Evolutionary conservation across 2,888 invertebrate species (phyloP), one percentile per base, ranked within the genome.

Genomic region (Melipona beecheii): DNA sequence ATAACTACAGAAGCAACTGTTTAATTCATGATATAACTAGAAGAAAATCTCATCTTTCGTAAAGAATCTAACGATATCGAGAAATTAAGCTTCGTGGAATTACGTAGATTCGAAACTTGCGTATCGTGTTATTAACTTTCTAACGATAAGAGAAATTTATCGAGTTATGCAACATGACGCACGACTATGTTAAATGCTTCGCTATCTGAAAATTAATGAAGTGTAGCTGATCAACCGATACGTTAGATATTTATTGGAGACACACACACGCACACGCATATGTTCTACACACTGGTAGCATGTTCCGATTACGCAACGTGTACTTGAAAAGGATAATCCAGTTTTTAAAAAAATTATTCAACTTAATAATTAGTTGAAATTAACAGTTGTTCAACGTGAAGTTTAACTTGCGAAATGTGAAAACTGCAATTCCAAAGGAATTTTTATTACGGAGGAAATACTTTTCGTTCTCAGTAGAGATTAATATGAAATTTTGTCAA

Each of bases 81-180:
- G 31, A 31, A 31, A 36, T 21, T 31, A 31, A 31, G 21, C 31
- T 21, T 36, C 31, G 21, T 21, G 2, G 31, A 64, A 64, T 64
- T 64, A 21, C 19, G 2, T 27, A 64, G 19, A 13, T 36, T 31
- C 5, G 31, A 31, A 64, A 31, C 31, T 64, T 31, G 21, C 31
- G 31, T 5, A 19, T 31, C 31, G 64, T 27, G 21, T 31, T 31
- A 64, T 64, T 31, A 64, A 64, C 31, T 31, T 64, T 21, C 64
- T 13, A 19, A 31, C 31, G 64, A 64, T 64, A 64, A 64, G 31
- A 31, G 64, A 21, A 64, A 64, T 64, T 64, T 64, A 64, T 64
- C 64, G 64, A 31, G 64, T 64, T 64, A n/a, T 58, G 13, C 27
- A 64, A 64, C 31, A 36, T 21, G 64, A 31, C 31, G 21, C 64